A percentile compares a stretch with the other conserved stretches of the same genome.
These are phyloP conservation scores for Diadegma fenestrale DNA, from an alignment of 2,888 invertebrate species.

Conservation along the genomic window DNA sequence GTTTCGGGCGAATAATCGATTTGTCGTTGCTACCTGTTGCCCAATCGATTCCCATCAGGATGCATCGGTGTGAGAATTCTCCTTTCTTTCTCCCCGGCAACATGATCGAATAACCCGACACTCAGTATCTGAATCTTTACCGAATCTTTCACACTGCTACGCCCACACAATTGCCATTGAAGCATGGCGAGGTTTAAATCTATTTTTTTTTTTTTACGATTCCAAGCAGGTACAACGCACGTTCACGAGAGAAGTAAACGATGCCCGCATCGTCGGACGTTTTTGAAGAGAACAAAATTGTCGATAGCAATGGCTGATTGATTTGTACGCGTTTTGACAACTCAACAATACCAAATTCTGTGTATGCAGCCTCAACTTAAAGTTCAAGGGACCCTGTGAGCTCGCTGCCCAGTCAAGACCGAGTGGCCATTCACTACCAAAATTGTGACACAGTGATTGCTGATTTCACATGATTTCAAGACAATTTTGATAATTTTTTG, in stretches of 20 bases:
- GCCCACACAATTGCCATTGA: no score
- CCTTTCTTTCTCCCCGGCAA: conserved; percentile 3
- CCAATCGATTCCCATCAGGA: background rate
- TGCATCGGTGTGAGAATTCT: background rate
- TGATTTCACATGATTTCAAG: no score
- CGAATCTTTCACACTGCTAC: background rate
- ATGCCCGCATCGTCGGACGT: conserved; percentile 2
- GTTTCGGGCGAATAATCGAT: background rate
- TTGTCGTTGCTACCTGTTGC: conserved; percentile 8
- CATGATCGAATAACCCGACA: conserved; percentile 12
- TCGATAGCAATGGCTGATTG: background rate
- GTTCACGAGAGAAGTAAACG: background rate
- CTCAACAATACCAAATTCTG: background rate
- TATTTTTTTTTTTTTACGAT: background rate
- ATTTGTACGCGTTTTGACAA: background rate
- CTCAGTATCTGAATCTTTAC: background rate
- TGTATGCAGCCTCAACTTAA: background rate
- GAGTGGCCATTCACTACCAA: no score
- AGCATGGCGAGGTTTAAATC: background rate
- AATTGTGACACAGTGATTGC: no score
- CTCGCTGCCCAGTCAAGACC: no score
- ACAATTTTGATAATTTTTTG: no score
- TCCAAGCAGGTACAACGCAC: background rate
- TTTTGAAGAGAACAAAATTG: background rate
- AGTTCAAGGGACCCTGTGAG: no score